A percentile compares a stretch with the other conserved stretches of the same genome.
These are phyloP conservation scores for Ferrisia virgata DNA, from an alignment of 2,888 invertebrate species.

Conservation along the genomic window DNA sequence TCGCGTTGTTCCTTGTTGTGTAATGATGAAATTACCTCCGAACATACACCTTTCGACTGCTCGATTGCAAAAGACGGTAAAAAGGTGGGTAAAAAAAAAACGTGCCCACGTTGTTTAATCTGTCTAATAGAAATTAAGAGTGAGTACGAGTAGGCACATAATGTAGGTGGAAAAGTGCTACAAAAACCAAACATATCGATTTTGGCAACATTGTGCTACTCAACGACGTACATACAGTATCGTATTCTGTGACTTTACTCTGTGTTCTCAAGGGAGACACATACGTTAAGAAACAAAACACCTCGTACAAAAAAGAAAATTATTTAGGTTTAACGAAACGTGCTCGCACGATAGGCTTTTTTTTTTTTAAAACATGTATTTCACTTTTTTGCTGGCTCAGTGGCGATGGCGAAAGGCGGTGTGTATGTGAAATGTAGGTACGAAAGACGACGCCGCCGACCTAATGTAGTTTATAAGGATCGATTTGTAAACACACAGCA, in stretches of 20 bases:
- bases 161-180: not conserved
- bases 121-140: not conserved
- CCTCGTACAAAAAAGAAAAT: conserved; percentile 3
- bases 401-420: no score
- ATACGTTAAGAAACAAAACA: conserved; percentile 11
- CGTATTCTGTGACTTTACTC: not conserved
- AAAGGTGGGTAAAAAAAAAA: no score
- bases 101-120: not conserved
- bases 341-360: not conserved
- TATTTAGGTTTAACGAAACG: not conserved
- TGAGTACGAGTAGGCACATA: not conserved
- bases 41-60: not conserved
- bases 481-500: not conserved
- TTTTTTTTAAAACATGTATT: not conserved
- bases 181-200: conserved; percentile 13
- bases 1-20: not conserved
- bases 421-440: not conserved
- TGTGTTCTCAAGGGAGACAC: not conserved
- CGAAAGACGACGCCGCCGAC: not conserved
- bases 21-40: not conserved
- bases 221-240: not conserved
- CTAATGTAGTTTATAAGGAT: not conserved
- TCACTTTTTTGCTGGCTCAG: not conserved
- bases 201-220: not conserved
- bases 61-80: not conserved